Percentiles rank a stretch among this genome's conserved stretches.
phyloP scores from a whole-genome alignment of 2,113 vertebrate species.

The Arvicanthis niloticus region DNA sequence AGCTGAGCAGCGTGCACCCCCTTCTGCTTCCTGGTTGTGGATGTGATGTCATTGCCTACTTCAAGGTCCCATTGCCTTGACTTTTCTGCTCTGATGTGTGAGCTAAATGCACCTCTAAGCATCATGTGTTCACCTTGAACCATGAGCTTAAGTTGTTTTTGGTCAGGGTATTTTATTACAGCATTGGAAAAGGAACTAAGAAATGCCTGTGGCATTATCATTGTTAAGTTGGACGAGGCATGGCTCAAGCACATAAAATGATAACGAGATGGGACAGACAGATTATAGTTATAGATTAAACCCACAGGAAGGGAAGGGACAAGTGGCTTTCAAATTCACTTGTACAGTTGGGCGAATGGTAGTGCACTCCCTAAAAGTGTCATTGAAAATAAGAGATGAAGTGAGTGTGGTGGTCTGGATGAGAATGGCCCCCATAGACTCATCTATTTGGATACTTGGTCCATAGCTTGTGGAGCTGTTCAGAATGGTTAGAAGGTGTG shows the following conservation, averaged over 20 bases:
- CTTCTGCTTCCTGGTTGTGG: neutral
- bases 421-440: neutral
- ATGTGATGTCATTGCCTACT: neutral
- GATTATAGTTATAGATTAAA: neutral
- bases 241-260: neutral
- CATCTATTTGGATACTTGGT: neutral
- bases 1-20: no score
- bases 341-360: neutral
- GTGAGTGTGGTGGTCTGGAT: neutral
- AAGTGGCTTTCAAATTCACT: neutral
- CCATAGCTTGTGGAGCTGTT: neutral
- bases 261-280: neutral
- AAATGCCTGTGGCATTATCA: neutral
- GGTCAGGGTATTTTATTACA: neutral
- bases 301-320: neutral
- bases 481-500: no score
- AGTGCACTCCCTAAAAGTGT: neutral
- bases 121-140: neutral
- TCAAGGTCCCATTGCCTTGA: neutral
- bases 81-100: neutral
- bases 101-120: neutral
- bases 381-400: neutral
- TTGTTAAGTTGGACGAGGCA: neutral
- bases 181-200: neutral
- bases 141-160: neutral